A percentile compares a stretch with the other conserved stretches of the same genome.
These are phyloP conservation scores for Erpornis zantholeuca DNA, from an alignment of 2,113 vertebrate genomes.

Conservation along the genomic window DNA sequence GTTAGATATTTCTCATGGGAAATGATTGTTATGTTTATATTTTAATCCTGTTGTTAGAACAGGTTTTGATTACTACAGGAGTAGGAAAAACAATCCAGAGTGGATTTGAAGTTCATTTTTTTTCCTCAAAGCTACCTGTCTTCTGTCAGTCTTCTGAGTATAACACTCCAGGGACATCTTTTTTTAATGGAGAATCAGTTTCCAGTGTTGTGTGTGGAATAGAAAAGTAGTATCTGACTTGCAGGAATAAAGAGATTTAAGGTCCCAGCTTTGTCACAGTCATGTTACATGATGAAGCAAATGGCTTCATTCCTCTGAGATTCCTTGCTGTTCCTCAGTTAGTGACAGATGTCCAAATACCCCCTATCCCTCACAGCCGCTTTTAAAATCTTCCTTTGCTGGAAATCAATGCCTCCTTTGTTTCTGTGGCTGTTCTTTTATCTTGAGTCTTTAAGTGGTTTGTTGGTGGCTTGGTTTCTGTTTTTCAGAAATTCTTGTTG, in stretches of 20 bases:
- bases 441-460: background rate
- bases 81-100: background rate
- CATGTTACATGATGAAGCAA: background rate
- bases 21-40: fast-evolving
- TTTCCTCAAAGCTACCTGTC: background rate
- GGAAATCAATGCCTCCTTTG: background rate
- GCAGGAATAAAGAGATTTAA: background rate
- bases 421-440: background rate
- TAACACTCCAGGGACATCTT: background rate
- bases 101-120: background rate
- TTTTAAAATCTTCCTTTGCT: background rate
- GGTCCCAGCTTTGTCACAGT: background rate
- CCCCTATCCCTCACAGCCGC: background rate
- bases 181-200: background rate
- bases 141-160: background rate
- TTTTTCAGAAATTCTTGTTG: background rate
- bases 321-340: background rate
- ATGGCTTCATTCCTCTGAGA: background rate
- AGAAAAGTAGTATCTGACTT: background rate
- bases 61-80: background rate
- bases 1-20: background rate
- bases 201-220: background rate
- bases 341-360: background rate
- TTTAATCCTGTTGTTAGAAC: background rate
- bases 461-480: background rate